Evolutionary conservation across 2,888 invertebrate genomes (phyloP).

Genomic region (Eumacrocentrus americanus): DNA sequence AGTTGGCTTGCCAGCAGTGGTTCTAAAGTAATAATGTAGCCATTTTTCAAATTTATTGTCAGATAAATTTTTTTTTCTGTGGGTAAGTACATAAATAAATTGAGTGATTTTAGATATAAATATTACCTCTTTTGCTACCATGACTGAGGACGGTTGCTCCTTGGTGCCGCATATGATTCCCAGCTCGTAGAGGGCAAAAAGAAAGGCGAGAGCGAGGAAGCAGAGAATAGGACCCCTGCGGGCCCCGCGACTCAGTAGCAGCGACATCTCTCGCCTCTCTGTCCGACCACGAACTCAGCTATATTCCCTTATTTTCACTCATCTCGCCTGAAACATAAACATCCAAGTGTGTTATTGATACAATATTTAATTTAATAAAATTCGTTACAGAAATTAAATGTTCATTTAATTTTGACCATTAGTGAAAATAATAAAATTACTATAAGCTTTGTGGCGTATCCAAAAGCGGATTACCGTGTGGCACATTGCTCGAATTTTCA

Average conservation of each 20-base stretch:
- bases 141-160: constrained; percentile 52
- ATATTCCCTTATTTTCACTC: no score
- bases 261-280: constrained; percentile 51
- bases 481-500: no score
- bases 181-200: constrained; percentile 60
- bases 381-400: no score
- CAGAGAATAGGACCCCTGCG: constrained; percentile 60
- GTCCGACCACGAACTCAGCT: constrained; percentile 1
- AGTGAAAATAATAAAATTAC: no score
- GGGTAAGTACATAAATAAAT: neutral
- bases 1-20: no score
- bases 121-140: constrained; percentile 62
- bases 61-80: neutral
- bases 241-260: constrained; percentile 58
- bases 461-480: no score
- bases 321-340: no score
- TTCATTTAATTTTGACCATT: no score
- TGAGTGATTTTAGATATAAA: neutral
- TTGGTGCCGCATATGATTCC: constrained; percentile 60
- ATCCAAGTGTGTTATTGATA: no score
- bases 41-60: neutral
- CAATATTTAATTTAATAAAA: no score
- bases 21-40: neutral
- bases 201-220: constrained; percentile 56
- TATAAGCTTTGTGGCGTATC: no score